Evolutionary conservation across 1,140 invertebrate genomes (phyloP), one percentile per base, ranked within the genome.

Genomic region (Tetramorium simillimum): DNA sequence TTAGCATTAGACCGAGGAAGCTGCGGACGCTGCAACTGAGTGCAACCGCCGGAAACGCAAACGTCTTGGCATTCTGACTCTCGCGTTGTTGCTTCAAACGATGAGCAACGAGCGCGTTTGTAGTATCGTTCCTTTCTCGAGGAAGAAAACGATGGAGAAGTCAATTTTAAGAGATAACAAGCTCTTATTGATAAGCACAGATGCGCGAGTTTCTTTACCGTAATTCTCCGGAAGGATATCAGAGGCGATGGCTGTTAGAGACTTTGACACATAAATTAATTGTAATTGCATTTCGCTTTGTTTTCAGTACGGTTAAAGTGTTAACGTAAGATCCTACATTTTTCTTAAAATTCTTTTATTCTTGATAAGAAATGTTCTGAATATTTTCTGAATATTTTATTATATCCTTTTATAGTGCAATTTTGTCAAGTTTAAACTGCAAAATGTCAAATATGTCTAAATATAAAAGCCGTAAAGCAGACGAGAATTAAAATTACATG

Each of bases 1-100:
- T 84, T 75, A 73, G 40, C 53, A 84, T 84, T 84, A 84, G 69
- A 84, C 53, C 40, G 16, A 58, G 21, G 53, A 72, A 73, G 40
- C 51, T 58, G 37, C 37, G 21, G 12, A 72, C 21, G 24, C 4
- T 53, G 53, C 40, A 53, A 28, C 33, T 40, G 77, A 53, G 62
- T 80, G 62, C 53, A 60, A 82, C 40, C 40, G 16, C 7, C 53
- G 53, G 80, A 60, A 84, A 84, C 24, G 51, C 33, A 82, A 82
- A 72, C 53, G 69, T 84, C 18, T 24, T 72, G 40, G 21, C 40
- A 60, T 84, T n/a, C n/a, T n/a, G n/a, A n/a, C n/a, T n/a, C n/a
- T n/a, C 80, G 28, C 12, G 37, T 58, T 73, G 69, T 84, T 84
- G 40, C 28, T 49, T n/a, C 62, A 53, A 67, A 21, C 21, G 33